These are phyloP conservation scores for Pycnonotus jocosus DNA, from an alignment of 2,113 vertebrate genomes.

Conservation along the genomic window DNA sequence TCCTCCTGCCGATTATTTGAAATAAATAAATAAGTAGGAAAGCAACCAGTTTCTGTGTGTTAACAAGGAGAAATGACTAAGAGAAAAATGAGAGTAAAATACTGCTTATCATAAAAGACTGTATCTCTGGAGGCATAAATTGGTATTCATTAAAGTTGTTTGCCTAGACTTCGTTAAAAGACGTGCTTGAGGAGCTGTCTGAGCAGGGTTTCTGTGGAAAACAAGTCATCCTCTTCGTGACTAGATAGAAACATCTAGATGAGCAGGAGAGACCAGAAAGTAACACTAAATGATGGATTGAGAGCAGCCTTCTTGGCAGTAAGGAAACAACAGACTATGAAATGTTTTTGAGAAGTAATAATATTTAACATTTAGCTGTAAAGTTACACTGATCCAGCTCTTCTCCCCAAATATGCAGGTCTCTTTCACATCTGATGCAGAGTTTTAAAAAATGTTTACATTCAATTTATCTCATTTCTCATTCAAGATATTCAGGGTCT, in stretches of 20 bases:
- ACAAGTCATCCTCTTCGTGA: not conserved
- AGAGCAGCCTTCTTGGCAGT: not conserved
- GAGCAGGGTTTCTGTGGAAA: not conserved
- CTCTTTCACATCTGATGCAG: not conserved
- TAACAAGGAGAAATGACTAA: conserved; percentile 9
- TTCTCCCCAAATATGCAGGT: not conserved
- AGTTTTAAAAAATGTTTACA: not conserved
- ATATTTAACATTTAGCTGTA: not conserved
- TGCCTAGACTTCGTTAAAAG: conserved; percentile 41
- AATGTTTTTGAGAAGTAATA: not conserved
- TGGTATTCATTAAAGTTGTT: conserved; percentile 49
- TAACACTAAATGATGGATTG: not conserved
- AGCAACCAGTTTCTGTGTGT: not conserved
- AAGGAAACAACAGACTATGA: not conserved
- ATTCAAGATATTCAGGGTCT: not conserved
- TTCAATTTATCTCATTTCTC: not conserved
- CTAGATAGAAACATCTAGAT: not conserved
- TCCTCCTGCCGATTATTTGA: not conserved
- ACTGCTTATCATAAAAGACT: conserved; percentile 1
- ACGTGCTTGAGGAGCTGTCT: not conserved
- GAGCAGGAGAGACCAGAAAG: not conserved
- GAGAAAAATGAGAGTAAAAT: conserved; percentile 14
- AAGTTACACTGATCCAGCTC: not conserved
- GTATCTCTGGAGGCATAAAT: conserved; percentile 12
- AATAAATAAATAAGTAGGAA: conserved; percentile 26